A percentile compares a stretch with the other conserved stretches of the same genome.
phyloP scores from a whole-genome alignment of 1,140 invertebrate genomes.

The Wasmannia auropunctata region DNA sequence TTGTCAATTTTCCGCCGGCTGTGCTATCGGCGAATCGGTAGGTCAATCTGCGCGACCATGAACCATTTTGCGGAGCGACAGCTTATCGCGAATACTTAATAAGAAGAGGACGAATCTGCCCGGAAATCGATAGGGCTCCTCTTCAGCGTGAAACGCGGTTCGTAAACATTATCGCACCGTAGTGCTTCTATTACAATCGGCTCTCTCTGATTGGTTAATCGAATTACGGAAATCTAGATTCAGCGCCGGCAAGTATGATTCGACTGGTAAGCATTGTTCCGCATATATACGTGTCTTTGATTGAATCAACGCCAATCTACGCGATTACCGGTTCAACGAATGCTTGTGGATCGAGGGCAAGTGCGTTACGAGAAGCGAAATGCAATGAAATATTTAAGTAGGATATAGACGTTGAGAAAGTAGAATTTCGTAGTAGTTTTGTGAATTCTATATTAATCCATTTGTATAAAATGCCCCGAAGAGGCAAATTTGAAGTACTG shows the following conservation, averaged over 20 bases:
- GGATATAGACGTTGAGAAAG: neutral
- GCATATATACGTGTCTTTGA: slow-evolving; percentile 48
- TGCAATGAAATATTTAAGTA: neutral
- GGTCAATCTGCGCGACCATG: slow-evolving; percentile 44
- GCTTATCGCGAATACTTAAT: slow-evolving; percentile 49
- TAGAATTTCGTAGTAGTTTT: neutral
- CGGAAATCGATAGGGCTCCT: slow-evolving; percentile 33
- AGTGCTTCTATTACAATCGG: slow-evolving; percentile 38
- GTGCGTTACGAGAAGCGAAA: neutral
- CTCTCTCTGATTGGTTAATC: slow-evolving; percentile 47
- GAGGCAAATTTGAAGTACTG: neutral
- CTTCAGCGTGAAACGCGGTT: slow-evolving; percentile 32
- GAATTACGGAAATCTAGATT: slow-evolving; percentile 55
- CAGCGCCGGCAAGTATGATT: slow-evolving; percentile 43
- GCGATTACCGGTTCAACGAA: slow-evolving; percentile 49
- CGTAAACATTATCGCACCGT: slow-evolving; percentile 50
- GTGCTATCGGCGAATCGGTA: slow-evolving; percentile 29
- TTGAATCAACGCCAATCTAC: slow-evolving; percentile 52
- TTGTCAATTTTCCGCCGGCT: slow-evolving; percentile 49
- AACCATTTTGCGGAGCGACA: slow-evolving; percentile 38
- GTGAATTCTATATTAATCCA: neutral
- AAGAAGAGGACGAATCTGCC: neutral
- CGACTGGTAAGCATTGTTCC: slow-evolving; percentile 44
- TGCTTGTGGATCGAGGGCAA: neutral
- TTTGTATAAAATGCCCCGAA: neutral